phyloP scores from a whole-genome alignment of 2,888 invertebrate species.

The Apodemia hepburni region DNA sequence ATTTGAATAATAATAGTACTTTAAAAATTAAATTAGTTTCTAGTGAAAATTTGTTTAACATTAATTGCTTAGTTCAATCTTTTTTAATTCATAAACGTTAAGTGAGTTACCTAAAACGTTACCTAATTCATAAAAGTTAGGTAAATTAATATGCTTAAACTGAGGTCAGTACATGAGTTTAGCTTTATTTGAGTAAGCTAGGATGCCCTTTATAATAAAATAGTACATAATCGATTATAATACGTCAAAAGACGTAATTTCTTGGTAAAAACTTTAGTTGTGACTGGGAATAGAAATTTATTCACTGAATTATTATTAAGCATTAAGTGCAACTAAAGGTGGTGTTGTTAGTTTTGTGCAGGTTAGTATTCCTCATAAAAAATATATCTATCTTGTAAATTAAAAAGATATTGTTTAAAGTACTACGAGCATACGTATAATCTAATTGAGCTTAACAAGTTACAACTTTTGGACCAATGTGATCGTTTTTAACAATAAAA shows the following conservation, averaged over 20 bases:
- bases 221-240: too few relatives aligned
- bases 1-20: too few relatives aligned
- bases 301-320: neutral
- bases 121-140: too few relatives aligned
- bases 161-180: too few relatives aligned
- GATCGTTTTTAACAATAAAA: neutral
- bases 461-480: neutral
- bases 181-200: too few relatives aligned
- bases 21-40: too few relatives aligned
- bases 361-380: slow-evolving; percentile 2
- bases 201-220: too few relatives aligned
- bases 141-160: too few relatives aligned
- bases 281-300: neutral
- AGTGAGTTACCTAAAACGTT: too few relatives aligned
- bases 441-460: slow-evolving; percentile 5
- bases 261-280: neutral
- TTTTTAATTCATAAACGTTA: too few relatives aligned
- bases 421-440: neutral
- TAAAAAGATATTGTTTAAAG: slow-evolving; percentile 2
- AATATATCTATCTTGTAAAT: neutral
- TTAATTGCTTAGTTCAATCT: too few relatives aligned
- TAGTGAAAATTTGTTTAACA: too few relatives aligned
- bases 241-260: neutral
- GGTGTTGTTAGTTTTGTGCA: slow-evolving; percentile 13
- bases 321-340: neutral